Evolutionary conservation across 2,113 vertebrate genomes (phyloP).

Genomic region (Hippolais icterina): DNA sequence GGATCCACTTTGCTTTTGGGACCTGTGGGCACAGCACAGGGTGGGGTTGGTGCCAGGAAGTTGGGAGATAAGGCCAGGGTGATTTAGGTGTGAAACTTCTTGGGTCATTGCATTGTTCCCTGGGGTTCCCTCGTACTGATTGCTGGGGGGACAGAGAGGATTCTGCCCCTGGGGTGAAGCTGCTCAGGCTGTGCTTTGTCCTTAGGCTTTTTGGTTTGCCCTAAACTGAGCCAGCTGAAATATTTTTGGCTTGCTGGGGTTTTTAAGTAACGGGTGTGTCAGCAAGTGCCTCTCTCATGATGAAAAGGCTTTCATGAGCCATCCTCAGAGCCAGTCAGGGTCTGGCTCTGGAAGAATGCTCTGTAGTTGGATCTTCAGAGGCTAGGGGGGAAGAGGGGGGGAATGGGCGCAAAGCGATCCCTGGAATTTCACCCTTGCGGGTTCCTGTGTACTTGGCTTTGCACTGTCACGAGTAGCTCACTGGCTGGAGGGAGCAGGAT

Average conservation of each 20-base stretch:
- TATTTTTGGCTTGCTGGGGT: conserved; percentile 55
- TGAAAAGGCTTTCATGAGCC: conserved; percentile 36
- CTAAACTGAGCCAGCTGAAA: neutral
- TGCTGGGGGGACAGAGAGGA: neutral
- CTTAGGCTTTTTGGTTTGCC: neutral
- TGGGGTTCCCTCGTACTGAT: fast-evolving
- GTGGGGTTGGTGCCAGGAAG: neutral
- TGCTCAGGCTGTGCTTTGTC: neutral
- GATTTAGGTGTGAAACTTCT: neutral
- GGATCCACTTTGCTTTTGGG: neutral
- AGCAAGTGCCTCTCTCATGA: conserved; percentile 23
- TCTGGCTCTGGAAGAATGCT: conserved; percentile 33
- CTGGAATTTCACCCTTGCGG: conserved; percentile 27
- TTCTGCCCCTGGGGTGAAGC: neutral
- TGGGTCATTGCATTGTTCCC: neutral
- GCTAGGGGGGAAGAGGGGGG: neutral
- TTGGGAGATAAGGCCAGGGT: neutral
- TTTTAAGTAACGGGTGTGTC: conserved; percentile 63
- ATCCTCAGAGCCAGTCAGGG: neutral
- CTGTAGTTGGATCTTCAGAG: conserved; percentile 20
- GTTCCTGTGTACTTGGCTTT: neutral
- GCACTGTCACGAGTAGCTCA: neutral
- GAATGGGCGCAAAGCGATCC: neutral
- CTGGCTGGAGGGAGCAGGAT: neutral
- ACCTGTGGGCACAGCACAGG: neutral